Conservation (phyloP, 1,140 invertebrate species). For the Nixonia krombeini region DNA sequence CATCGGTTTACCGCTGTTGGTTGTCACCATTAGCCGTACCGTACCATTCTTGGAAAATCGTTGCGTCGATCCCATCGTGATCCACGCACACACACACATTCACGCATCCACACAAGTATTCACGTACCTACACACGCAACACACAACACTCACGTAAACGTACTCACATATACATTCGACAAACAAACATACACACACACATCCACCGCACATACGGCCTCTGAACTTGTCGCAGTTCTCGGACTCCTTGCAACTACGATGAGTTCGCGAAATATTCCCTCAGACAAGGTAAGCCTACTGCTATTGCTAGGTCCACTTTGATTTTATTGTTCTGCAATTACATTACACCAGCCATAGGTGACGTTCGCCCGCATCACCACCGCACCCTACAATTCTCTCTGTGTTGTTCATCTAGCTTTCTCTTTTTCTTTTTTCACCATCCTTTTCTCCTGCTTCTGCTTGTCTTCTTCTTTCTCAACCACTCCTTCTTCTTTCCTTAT, state of each 20-base stretch:
- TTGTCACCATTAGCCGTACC: conserved; percentile 11
- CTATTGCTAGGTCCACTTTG: not conserved
- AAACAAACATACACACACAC: not conserved
- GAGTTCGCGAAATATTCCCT: conserved; percentile 66
- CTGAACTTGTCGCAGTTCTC: conserved; percentile 48
- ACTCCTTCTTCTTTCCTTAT: no score
- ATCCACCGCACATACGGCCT: conserved; percentile 46
- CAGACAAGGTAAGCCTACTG: conserved; percentile 61
- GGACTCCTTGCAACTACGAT: conserved; percentile 51
- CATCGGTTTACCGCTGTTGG: not conserved
- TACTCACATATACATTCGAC: not conserved
- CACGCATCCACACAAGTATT: not conserved
- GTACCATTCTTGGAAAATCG: conserved; percentile 19
- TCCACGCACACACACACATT: not conserved
- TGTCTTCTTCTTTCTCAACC: not conserved
- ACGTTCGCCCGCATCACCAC: no score
- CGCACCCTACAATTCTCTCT: no score
- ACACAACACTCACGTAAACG: not conserved
- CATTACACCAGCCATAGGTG: no score
- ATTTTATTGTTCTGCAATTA: no score
- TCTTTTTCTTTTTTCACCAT: not conserved
- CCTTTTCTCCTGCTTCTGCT: not conserved
- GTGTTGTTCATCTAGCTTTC: not conserved
- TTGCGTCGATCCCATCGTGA: conserved; percentile 15
- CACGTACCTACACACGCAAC: no score